These are phyloP conservation scores for Heterochromis multidens DNA, from an alignment of 2,113 vertebrate species.

Conservation along the genomic window DNA sequence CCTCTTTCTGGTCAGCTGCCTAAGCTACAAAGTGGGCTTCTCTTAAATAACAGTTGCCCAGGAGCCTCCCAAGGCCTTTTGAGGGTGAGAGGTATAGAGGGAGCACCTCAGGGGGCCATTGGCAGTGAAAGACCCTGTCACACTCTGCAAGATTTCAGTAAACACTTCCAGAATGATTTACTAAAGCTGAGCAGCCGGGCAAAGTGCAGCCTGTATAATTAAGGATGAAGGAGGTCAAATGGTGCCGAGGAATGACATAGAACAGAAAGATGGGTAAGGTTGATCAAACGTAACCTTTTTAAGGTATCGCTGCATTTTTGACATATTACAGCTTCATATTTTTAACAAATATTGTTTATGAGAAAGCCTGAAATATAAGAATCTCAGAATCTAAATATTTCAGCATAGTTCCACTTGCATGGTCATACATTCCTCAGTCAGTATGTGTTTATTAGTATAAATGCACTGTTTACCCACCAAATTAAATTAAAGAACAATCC, in stretches of 20 bases:
- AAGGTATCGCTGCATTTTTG: no score
- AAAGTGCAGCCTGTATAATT: slow-evolving; percentile 83
- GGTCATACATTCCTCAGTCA: not conserved
- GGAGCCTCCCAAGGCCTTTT: slow-evolving; percentile 67
- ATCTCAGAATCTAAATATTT: not conserved
- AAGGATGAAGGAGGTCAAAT: slow-evolving; percentile 69
- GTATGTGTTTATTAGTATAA: not conserved
- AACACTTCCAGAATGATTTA: slow-evolving; percentile 81
- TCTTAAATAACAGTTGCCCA: slow-evolving; percentile 81
- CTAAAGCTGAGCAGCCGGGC: slow-evolving; percentile 75
- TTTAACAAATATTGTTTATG: not conserved
- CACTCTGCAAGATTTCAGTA: slow-evolving; percentile 83
- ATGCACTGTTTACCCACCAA: not conserved
- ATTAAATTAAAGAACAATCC: not conserved
- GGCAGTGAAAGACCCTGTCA: slow-evolving; percentile 78
- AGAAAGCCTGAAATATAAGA: not conserved
- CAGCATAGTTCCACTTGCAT: not conserved
- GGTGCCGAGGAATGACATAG: slow-evolving; percentile 40
- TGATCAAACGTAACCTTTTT: not conserved
- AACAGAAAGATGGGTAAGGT: slow-evolving; percentile 1
- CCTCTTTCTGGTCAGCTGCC: slow-evolving; percentile 56
- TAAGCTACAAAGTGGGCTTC: slow-evolving; percentile 73
- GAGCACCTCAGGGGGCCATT: slow-evolving; percentile 82
- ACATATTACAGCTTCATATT: not conserved
- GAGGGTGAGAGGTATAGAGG: slow-evolving; percentile 68